phyloP scores from a whole-genome alignment of 1,140 invertebrate species.

The Eupeodes corollae region DNA sequence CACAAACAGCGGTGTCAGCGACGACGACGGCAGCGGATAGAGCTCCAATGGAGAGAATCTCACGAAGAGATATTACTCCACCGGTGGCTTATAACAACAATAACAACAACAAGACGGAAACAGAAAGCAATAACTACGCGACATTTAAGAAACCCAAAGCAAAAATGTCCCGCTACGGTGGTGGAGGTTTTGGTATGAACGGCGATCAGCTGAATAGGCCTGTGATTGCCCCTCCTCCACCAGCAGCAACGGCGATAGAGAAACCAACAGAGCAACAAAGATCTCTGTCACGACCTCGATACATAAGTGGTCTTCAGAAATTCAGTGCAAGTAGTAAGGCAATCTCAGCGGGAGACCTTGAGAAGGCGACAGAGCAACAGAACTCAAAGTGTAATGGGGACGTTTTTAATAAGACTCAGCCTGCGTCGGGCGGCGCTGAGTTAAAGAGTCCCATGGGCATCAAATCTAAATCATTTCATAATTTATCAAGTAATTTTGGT shows the following conservation, averaged over 20 bases:
- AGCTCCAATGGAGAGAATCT: no score
- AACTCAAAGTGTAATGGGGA: no score
- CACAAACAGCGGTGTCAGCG: no score
- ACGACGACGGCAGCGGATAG: no score
- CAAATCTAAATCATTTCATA: conserved; percentile 35
- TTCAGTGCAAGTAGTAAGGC: conserved; percentile 26
- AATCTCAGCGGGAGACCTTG: conserved; percentile 26
- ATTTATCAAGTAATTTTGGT: conserved; percentile 14
- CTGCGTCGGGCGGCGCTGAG: conserved; percentile 3
- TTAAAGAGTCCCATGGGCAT: conserved; percentile 35
- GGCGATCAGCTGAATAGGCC: not conserved
- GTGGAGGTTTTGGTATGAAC: conserved; percentile 1
- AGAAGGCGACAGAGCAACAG: conserved; percentile 8
- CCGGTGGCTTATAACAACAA: not conserved
- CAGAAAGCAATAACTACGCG: conserved; percentile 19
- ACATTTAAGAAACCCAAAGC: conserved; percentile 32
- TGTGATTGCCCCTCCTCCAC: not conserved
- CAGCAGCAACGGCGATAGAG: not conserved
- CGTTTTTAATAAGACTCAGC: not conserved
- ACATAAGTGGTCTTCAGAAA: conserved; percentile 29
- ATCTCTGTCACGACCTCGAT: conserved; percentile 30
- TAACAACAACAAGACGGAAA: not conserved
- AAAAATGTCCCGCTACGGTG: conserved; percentile 16
- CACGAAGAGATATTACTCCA: no score
- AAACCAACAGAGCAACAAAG: conserved; percentile 11